These are phyloP conservation scores for Kuschelorhynchus macadamiae DNA, from an alignment of 2,888 invertebrate genomes.

Conservation along the genomic window DNA sequence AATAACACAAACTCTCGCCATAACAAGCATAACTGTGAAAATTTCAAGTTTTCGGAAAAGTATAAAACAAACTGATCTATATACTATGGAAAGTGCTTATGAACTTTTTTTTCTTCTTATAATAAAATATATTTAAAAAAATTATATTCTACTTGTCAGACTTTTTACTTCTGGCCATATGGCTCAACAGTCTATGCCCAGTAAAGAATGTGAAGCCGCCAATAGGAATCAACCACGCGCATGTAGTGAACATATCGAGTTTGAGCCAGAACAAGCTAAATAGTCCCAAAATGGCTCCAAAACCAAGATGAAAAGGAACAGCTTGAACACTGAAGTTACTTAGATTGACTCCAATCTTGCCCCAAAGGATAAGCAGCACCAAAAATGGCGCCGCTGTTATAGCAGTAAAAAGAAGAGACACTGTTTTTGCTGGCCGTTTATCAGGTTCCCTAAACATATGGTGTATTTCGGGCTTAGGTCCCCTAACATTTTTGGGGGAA, in stretches of 20 bases:
- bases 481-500: conserved; percentile 64
- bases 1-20: too few relatives aligned
- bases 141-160: conserved; percentile 36
- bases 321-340: conserved; percentile 73
- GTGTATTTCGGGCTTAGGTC: conserved; percentile 74
- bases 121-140: too few relatives aligned
- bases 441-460: conserved; percentile 95
- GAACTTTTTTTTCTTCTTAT: too few relatives aligned
- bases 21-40: too few relatives aligned
- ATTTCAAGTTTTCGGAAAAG: too few relatives aligned
- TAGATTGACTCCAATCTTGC: conserved; percentile 84
- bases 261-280: conserved; percentile 94
- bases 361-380: conserved; percentile 88
- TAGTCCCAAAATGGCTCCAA: conserved; percentile 89
- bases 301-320: conserved; percentile 90
- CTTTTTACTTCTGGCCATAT: conserved; percentile 73
- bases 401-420: conserved; percentile 92
- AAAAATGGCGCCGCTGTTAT: conserved; percentile 87
- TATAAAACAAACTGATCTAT: too few relatives aligned
- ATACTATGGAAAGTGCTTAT: too few relatives aligned
- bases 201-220: conserved; percentile 92
- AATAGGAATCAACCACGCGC: conserved; percentile 89
- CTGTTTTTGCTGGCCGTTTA: conserved; percentile 87
- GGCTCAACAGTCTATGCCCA: conserved; percentile 91
- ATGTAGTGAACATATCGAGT: conserved; percentile 96